Percentiles rank a stretch among this genome's conserved stretches.
Conservation (phyloP, 2,797 vertebrate genomes). For the Syngnathus acus region DNA sequence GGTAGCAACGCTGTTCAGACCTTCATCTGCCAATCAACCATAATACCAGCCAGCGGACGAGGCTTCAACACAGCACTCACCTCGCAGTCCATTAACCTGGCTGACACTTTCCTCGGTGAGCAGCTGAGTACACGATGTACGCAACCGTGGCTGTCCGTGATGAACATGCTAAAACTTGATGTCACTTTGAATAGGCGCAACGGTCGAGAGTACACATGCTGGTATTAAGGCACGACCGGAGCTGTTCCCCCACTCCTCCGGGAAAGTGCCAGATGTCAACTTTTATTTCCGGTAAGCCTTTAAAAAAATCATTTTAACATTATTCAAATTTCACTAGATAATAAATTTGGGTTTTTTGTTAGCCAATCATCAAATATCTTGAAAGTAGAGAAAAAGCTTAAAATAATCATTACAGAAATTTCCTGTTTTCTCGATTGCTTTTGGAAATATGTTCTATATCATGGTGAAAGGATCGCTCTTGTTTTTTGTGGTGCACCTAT, state of each 20-base stretch:
- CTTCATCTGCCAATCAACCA: constrained; percentile 93
- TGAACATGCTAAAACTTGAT: not conserved
- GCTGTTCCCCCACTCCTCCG: constrained; percentile 67
- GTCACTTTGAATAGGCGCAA: constrained; percentile 70
- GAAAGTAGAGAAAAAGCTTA: not conserved
- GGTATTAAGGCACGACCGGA: constrained; percentile 75
- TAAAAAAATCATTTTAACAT: not conserved
- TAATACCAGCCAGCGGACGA: constrained; percentile 90
- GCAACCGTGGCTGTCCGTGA: not conserved
- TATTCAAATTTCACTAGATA: not conserved
- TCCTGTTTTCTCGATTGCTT: not conserved
- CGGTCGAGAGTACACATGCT: constrained; percentile 70
- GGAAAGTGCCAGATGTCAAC: constrained; percentile 81
- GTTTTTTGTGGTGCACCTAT: not conserved
- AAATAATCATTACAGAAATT: not conserved
- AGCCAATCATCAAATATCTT: not conserved
- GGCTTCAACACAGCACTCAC: constrained; percentile 87
- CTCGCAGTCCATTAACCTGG: constrained; percentile 91
- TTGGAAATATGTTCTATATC: too few relatives aligned
- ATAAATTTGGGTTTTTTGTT: not conserved
- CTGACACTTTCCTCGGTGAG: constrained; percentile 87
- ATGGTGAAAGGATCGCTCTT: not conserved
- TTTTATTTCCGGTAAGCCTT: constrained; percentile 85
- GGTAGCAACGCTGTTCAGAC: constrained; percentile 77
- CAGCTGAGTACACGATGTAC: too few relatives aligned